Evolutionary conservation across 2,888 invertebrate genomes (phyloP).

Genomic region (Campaea margaritaria): DNA sequence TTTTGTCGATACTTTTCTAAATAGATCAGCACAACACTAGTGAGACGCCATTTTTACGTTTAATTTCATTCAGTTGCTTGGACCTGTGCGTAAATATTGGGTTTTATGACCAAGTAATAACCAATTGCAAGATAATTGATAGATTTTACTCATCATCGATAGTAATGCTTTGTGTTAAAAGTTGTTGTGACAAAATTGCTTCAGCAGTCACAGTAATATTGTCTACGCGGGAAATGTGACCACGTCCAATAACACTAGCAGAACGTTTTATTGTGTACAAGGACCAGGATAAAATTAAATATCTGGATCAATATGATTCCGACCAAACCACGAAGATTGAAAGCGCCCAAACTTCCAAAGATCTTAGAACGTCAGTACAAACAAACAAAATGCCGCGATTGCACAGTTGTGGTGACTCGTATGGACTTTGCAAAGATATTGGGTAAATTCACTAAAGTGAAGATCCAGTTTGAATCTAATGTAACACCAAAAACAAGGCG

Average conservation of each 20-base stretch:
- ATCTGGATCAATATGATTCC: constrained; percentile 64
- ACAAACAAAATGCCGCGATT: constrained; percentile 78
- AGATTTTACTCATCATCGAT: constrained; percentile 31
- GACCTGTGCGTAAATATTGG: constrained; percentile 47
- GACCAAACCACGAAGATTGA: constrained; percentile 63
- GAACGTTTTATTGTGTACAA: constrained; percentile 38
- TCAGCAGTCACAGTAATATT: constrained; percentile 24
- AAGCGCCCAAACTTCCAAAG: constrained; percentile 66
- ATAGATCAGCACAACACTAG: constrained; percentile 56
- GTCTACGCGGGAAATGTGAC: constrained; percentile 83
- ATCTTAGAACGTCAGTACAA: constrained; percentile 72
- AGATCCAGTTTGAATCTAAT: constrained; percentile 78
- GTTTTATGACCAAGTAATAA: constrained; percentile 49
- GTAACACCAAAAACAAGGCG: constrained; percentile 61
- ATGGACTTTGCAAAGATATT: constrained; percentile 82
- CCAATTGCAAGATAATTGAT: constrained; percentile 11
- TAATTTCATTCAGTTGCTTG: constrained; percentile 54
- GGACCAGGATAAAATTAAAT: too few species aligned
- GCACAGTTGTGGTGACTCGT: constrained; percentile 74
- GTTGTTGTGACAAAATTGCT: constrained; percentile 41
- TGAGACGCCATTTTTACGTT: constrained; percentile 75
- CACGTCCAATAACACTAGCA: constrained; percentile 52
- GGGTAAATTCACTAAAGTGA: constrained; percentile 81
- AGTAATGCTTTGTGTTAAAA: constrained; percentile 38
- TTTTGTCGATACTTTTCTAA: constrained; percentile 25